These are phyloP conservation scores for Anastatus disparis DNA, from an alignment of 1,140 invertebrate genomes.

Conservation along the genomic window DNA sequence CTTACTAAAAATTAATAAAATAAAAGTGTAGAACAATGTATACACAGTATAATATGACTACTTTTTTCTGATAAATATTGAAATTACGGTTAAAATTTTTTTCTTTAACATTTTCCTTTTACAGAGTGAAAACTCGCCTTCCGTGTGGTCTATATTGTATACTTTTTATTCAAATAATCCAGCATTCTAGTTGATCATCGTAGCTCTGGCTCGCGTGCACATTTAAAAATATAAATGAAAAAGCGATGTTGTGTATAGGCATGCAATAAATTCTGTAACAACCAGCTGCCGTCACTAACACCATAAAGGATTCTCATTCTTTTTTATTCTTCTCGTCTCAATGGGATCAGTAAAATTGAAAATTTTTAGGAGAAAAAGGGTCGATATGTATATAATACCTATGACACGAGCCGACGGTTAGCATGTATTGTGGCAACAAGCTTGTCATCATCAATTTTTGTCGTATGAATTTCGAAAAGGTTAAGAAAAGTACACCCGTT, in stretches of 20 bases:
- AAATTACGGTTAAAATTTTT: neutral
- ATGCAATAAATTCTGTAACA: slow-evolving; percentile 12
- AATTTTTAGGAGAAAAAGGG: too few relatives aligned
- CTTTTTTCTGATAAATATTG: neutral
- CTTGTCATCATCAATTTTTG: slow-evolving; percentile 20
- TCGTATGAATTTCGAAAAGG: neutral
- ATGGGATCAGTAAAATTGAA: slow-evolving; percentile 32
- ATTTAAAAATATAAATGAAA: neutral
- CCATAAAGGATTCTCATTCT: too few relatives aligned
- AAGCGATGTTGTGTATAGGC: too few relatives aligned
- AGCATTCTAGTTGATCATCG: neutral
- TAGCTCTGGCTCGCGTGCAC: neutral
- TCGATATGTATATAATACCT: neutral
- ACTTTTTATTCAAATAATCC: neutral
- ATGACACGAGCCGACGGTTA: neutral
- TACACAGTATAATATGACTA: too few relatives aligned
- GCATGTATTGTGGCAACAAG: neutral
- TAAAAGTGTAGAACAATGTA: too few relatives aligned
- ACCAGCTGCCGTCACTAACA: neutral
- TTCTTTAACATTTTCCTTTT: too few relatives aligned
- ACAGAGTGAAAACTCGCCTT: neutral
- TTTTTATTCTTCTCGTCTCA: neutral
- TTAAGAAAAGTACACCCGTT: neutral
- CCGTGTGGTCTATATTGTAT: neutral
- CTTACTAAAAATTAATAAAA: too few relatives aligned